Evolutionary conservation across 2,113 vertebrate species (phyloP).

Genomic region (Paraplagusia blochii): DNA sequence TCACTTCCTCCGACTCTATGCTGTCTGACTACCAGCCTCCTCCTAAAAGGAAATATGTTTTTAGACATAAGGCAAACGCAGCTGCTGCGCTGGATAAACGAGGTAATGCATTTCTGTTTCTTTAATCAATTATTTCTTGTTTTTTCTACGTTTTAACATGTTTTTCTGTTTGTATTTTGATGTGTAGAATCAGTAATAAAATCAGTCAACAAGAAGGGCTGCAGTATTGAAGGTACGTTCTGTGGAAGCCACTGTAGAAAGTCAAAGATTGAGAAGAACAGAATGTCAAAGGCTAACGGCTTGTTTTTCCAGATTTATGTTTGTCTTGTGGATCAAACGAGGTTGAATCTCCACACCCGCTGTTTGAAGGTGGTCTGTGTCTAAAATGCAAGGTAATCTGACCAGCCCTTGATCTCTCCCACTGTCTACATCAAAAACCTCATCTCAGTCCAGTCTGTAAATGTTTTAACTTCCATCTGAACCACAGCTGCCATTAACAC

Average conservation of each 20-base stretch:
- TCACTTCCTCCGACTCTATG: slow-evolving; percentile 34
- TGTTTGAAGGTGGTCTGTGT: slow-evolving; percentile 92
- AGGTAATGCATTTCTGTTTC: slow-evolving; percentile 45
- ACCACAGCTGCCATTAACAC: slow-evolving; percentile 17
- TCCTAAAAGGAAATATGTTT: slow-evolving; percentile 70
- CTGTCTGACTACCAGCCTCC: slow-evolving; percentile 72
- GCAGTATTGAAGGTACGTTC: slow-evolving; percentile 80
- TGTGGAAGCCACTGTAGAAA: background rate
- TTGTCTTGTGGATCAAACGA: slow-evolving; percentile 83
- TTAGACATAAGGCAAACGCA: slow-evolving; percentile 42
- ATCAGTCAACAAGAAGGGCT: slow-evolving; percentile 69
- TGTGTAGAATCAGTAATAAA: slow-evolving; percentile 80
- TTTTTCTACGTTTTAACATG: background rate
- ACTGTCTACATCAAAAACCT: background rate
- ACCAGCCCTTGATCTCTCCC: background rate
- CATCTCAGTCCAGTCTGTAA: slow-evolving; percentile 25
- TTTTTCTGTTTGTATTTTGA: background rate
- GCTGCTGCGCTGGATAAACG: slow-evolving; percentile 20
- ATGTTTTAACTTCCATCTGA: slow-evolving; percentile 23
- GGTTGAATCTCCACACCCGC: slow-evolving; percentile 79
- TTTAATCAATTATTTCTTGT: no score
- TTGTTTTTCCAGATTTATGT: slow-evolving; percentile 81
- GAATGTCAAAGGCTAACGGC: background rate
- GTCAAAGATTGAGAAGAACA: background rate
- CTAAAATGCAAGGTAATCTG: slow-evolving; percentile 81